These are phyloP conservation scores for Aplysia californica DNA, from an alignment of 1,140 invertebrate species.

Conservation along the genomic window DNA sequence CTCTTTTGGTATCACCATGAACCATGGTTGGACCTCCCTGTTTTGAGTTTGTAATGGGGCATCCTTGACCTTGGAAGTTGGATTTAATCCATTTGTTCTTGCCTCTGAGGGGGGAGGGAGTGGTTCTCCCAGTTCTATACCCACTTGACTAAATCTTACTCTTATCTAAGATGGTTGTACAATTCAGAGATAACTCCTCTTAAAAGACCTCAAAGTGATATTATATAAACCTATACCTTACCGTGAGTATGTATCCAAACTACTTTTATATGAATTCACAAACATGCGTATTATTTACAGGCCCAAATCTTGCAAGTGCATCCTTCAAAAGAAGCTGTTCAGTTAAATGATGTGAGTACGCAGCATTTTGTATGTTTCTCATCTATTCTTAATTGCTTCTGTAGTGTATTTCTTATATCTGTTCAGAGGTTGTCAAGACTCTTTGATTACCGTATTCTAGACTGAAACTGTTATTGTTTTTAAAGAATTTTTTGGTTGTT, in stretches of 20 bases:
- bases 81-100: too few species aligned
- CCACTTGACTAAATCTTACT: not conserved
- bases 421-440: not conserved
- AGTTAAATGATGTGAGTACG: slow-evolving; percentile 26
- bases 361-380: not conserved
- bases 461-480: not conserved
- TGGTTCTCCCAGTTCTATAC: not conserved
- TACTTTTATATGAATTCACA: not conserved
- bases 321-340: slow-evolving; percentile 29
- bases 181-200: not conserved
- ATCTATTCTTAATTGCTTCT: not conserved
- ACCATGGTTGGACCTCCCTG: too few species aligned
- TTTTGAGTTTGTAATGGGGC: too few species aligned
- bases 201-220: not conserved
- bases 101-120: too few species aligned
- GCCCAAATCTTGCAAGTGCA: slow-evolving; percentile 31
- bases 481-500: not conserved
- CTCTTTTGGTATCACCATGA: too few species aligned
- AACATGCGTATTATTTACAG: slow-evolving; percentile 14
- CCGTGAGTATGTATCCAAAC: not conserved
- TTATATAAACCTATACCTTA: not conserved
- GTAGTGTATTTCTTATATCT: not conserved
- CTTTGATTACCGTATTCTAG: too few species aligned
- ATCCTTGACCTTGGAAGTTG: too few species aligned
- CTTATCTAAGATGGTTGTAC: not conserved